These are phyloP conservation scores for Luscinia luscinia DNA, from an alignment of 2,797 vertebrate genomes.

Conservation along the genomic window DNA sequence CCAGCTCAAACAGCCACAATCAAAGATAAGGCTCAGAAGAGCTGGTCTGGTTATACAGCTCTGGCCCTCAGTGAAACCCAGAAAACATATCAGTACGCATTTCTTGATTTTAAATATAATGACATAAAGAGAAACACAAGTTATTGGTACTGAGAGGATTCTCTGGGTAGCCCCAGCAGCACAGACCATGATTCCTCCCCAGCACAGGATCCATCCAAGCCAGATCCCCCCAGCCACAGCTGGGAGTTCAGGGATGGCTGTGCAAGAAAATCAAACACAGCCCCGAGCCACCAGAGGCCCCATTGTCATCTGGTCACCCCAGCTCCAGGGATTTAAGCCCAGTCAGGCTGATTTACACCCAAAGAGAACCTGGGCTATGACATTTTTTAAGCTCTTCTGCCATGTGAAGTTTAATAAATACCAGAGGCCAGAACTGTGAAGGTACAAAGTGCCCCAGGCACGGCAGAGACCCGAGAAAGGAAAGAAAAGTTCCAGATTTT, in stretches of 20 bases:
- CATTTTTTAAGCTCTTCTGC: not conserved
- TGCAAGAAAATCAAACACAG: not conserved
- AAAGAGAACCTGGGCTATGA: not conserved
- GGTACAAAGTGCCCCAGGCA: not conserved
- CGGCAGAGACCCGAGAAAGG: not conserved
- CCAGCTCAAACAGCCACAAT: not conserved
- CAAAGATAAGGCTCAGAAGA: not conserved
- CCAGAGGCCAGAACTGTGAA: not conserved
- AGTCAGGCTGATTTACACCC: not conserved
- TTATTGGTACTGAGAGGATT: not conserved
- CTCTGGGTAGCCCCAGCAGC: not conserved
- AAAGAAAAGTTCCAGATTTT: slow-evolving; percentile 27
- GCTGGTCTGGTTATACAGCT: not conserved
- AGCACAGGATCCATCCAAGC: not conserved
- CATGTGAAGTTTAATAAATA: not conserved
- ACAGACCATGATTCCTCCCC: not conserved
- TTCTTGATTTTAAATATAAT: not conserved
- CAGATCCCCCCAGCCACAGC: not conserved
- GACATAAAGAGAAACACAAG: not conserved
- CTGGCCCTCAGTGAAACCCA: not conserved
- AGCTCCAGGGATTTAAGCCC: not conserved
- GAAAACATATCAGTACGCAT: not conserved
- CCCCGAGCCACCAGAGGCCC: not conserved
- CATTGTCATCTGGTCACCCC: not conserved
- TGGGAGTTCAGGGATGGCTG: not conserved